These are phyloP conservation scores for Saccopteryx leptura DNA, from an alignment of 2,113 vertebrate species.

Conservation along the genomic window DNA sequence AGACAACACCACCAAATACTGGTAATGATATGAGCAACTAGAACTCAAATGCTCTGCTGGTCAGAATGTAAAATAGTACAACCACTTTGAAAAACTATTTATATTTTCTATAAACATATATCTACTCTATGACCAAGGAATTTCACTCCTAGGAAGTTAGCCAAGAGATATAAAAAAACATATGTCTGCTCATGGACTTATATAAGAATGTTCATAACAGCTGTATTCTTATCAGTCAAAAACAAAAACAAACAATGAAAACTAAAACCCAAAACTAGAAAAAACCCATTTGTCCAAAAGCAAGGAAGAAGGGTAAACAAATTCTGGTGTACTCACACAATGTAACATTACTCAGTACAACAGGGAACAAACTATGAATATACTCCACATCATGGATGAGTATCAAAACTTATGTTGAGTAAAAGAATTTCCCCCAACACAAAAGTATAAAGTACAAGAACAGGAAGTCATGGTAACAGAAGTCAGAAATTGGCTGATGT, in stretches of 20 bases:
- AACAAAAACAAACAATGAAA: conserved; percentile 32
- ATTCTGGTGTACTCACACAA: not conserved
- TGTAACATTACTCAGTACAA: not conserved
- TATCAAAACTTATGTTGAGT: not conserved
- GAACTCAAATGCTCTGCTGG: not conserved
- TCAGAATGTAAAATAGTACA: not conserved
- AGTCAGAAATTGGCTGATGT: not conserved
- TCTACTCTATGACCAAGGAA: not conserved
- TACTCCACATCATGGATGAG: not conserved
- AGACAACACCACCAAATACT: not conserved
- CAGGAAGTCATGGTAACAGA: not conserved
- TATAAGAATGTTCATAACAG: not conserved
- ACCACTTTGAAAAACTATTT: not conserved
- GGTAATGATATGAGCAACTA: not conserved
- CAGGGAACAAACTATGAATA: not conserved
- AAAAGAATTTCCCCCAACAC: not conserved
- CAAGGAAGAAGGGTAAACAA: not conserved
- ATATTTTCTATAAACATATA: conserved; percentile 13
- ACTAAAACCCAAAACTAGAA: not conserved
- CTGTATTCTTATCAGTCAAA: not conserved
- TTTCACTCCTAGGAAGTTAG: not conserved
- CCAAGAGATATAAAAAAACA: not conserved
- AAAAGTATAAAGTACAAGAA: not conserved
- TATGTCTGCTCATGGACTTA: not conserved
- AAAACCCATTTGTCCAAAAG: not conserved